A percentile compares a stretch with the other conserved stretches of the same genome.
Conservation (phyloP, 2,888 invertebrate species). For the Meta bourneti region DNA sequence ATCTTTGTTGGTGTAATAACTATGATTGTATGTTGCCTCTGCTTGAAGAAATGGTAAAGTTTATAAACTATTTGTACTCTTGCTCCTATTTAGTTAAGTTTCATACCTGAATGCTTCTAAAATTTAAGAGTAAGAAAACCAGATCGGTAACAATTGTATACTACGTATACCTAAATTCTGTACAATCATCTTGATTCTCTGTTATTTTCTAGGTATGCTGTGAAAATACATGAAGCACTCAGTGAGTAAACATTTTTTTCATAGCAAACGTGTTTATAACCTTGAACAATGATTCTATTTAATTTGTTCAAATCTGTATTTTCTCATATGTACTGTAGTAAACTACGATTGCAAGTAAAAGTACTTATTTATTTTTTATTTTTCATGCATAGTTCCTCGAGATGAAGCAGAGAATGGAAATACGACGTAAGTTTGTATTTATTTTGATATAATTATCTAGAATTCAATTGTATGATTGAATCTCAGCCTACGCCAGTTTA, state of each 20-base stretch:
- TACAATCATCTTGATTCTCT: too few species aligned
- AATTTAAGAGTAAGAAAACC: neutral
- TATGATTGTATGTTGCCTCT: conserved; percentile 75
- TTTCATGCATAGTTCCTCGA: conserved; percentile 48
- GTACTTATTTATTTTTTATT: neutral
- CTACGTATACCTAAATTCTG: too few species aligned
- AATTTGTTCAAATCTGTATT: neutral
- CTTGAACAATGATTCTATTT: neutral
- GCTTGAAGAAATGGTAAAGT: conserved; percentile 75
- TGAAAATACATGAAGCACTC: conserved; percentile 74
- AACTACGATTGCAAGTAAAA: too few species aligned
- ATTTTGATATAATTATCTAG: neutral
- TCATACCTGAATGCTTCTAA: neutral
- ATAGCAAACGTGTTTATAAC: neutral
- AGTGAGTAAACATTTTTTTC: conserved; percentile 44
- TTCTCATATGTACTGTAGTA: too few species aligned
- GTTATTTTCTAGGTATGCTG: conserved; percentile 65
- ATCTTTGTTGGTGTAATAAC: conserved; percentile 76
- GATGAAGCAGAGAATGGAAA: conserved; percentile 71
- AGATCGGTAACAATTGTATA: neutral
- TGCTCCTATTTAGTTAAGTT: neutral
- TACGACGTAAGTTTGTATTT: conserved; percentile 70
- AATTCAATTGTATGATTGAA: too few species aligned
- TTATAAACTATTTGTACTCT: too few species aligned
- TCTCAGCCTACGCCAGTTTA: too few species aligned